Conservation (phyloP, 2,113 vertebrate genomes). For the Saguinus imperator region DNA sequence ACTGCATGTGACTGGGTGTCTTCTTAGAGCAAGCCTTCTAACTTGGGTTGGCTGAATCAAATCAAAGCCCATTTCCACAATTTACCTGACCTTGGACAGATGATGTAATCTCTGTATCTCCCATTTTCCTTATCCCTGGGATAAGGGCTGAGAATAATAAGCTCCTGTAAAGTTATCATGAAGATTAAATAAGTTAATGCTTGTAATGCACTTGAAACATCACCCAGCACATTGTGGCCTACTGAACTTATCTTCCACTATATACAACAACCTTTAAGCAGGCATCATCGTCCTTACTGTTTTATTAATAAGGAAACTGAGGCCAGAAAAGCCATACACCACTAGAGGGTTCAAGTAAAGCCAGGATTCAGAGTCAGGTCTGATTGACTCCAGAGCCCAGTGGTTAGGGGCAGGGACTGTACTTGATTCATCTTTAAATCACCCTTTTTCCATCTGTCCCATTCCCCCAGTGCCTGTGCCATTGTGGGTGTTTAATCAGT, state of each 20-base stretch:
- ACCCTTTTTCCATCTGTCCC: too few species aligned
- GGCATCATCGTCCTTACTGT: not conserved
- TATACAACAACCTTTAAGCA: not conserved
- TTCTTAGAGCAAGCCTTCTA: too few species aligned
- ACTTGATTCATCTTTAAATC: not conserved
- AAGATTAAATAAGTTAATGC: not conserved
- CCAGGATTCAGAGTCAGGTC: not conserved
- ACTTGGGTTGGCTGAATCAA: too few species aligned
- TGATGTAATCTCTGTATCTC: not conserved
- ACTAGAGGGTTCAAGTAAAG: not conserved
- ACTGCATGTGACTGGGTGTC: not conserved
- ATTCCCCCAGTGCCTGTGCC: not conserved
- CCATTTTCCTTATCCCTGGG: not conserved
- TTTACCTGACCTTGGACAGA: not conserved
- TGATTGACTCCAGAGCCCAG: not conserved
- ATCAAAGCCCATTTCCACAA: not conserved
- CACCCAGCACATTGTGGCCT: not conserved
- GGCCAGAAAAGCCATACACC: not conserved
- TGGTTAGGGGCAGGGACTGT: not conserved
- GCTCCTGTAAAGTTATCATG: not conserved
- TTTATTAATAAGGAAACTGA: not conserved
- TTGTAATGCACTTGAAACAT: not conserved
- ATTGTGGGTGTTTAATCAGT: not conserved
- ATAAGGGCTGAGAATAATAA: not conserved
- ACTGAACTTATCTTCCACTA: not conserved